Percentiles rank a stretch among this genome's conserved stretches.
phyloP scores from a whole-genome alignment of 2,888 invertebrate genomes.

The Spodoptera littoralis region DNA sequence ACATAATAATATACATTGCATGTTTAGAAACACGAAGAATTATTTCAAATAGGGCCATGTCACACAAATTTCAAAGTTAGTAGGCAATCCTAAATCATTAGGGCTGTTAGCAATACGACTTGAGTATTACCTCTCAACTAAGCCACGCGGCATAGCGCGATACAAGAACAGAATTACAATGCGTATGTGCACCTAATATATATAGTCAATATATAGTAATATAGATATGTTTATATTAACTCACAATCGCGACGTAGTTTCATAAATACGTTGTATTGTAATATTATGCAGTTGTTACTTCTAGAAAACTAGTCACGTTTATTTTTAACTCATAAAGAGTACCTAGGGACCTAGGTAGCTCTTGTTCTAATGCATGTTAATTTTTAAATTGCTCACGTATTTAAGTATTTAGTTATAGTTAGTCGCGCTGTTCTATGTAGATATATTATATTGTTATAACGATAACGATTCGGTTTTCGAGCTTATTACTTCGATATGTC shows the following conservation, averaged over 20 bases:
- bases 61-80: too few species aligned
- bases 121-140: too few species aligned
- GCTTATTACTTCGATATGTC: constrained; percentile 14
- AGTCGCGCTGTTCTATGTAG: neutral
- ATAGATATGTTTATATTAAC: constrained; percentile 19
- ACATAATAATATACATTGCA: too few species aligned
- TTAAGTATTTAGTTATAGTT: constrained; percentile 5
- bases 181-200: neutral
- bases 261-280: constrained; percentile 22
- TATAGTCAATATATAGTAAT: neutral
- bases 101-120: too few species aligned
- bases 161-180: too few species aligned
- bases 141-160: too few species aligned
- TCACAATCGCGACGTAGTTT: constrained; percentile 15
- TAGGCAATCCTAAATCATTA: too few species aligned
- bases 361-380: constrained; percentile 18
- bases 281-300: constrained; percentile 11
- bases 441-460: neutral
- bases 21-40: too few species aligned
- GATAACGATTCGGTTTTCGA: constrained; percentile 6
- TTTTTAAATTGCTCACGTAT: constrained; percentile 21
- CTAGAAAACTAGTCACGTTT: constrained; percentile 28
- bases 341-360: too few species aligned
- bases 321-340: constrained; percentile 22
- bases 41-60: too few species aligned